Evolutionary conservation across 2,888 invertebrate species (phyloP).

Genomic region (Desoria tigrina): DNA sequence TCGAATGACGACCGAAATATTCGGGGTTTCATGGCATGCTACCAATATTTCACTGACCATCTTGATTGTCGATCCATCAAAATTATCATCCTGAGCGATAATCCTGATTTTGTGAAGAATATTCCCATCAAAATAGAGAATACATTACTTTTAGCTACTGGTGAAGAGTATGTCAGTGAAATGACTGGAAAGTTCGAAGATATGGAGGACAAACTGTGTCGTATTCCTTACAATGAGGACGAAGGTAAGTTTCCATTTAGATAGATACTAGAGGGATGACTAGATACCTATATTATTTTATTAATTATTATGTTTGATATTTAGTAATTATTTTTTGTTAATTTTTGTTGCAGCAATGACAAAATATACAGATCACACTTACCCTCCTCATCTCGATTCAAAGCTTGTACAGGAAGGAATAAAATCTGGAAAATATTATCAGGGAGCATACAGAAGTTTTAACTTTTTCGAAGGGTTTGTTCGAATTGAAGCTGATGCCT

Average conservation of each 20-base stretch:
- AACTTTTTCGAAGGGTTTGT: conserved; percentile 52
- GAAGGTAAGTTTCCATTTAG: conserved; percentile 36
- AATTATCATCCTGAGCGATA: conserved; percentile 49
- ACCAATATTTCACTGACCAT: conserved; percentile 43
- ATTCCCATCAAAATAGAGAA: background rate
- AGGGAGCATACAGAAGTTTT: conserved; percentile 49
- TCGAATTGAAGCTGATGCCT: conserved; percentile 36
- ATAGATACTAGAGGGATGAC: no score
- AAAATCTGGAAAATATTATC: conserved; percentile 44
- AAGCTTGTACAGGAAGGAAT: conserved; percentile 45
- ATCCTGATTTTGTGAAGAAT: conserved; percentile 43
- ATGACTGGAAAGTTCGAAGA: conserved; percentile 45
- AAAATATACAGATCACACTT: conserved; percentile 42
- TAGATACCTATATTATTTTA: no score
- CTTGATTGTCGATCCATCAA: conserved; percentile 34
- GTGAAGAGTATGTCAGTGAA: conserved; percentile 43
- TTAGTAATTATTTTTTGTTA: conserved; percentile 19
- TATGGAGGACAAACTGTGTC: conserved; percentile 51
- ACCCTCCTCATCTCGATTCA: conserved; percentile 46
- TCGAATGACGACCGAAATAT: conserved; percentile 88
- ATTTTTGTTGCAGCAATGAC: conserved; percentile 30
- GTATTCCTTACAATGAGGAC: conserved; percentile 51
- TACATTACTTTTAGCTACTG: conserved; percentile 26
- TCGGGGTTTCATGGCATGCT: conserved; percentile 67
- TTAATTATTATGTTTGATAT: no score